Evolutionary conservation across 2,113 vertebrate genomes (phyloP).

Genomic region (Corythoichthys intestinalis): DNA sequence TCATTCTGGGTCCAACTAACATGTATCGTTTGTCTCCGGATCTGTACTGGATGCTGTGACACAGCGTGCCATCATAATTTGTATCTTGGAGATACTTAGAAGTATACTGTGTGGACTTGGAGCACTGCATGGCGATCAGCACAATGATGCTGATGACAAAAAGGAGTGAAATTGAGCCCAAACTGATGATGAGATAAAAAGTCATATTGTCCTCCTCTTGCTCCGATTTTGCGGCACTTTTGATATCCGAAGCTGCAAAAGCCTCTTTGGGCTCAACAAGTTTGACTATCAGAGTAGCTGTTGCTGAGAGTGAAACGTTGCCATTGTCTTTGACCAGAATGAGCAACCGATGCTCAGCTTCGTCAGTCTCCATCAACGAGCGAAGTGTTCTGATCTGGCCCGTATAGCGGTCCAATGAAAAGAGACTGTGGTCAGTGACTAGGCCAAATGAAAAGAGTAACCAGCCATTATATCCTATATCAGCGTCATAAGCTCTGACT

Average conservation of each 20-base stretch:
- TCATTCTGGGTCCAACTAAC: conserved; percentile 69
- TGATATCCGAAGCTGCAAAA: conserved; percentile 54
- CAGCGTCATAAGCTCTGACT: conserved; percentile 65
- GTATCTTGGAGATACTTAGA: conserved; percentile 50
- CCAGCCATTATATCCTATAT: conserved; percentile 68
- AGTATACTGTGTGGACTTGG: conserved; percentile 46
- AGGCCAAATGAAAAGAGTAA: conserved; percentile 61
- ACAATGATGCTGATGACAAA: conserved; percentile 60
- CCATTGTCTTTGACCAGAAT: conserved; percentile 68
- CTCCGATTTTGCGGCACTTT: conserved; percentile 24
- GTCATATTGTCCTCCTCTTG: conserved; percentile 26
- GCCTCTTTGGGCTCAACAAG: conserved; percentile 59
- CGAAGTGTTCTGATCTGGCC: conserved; percentile 66
- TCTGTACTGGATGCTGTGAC: conserved; percentile 67
- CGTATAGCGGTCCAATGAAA: conserved; percentile 60
- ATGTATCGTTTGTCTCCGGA: conserved; percentile 68
- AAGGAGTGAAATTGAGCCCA: conserved; percentile 57
- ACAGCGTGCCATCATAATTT: conserved; percentile 57
- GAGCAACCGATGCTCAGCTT: conserved; percentile 53
- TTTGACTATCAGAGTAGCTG: conserved; percentile 58
- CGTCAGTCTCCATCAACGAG: conserved; percentile 60
- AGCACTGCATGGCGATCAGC: conserved; percentile 60
- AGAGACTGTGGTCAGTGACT: conserved; percentile 60
- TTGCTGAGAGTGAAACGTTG: conserved; percentile 58
- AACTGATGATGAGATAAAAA: conserved; percentile 59